Evolutionary conservation across 2,797 vertebrate genomes (phyloP).

Genomic region (Eleutherodactylus coqui): DNA sequence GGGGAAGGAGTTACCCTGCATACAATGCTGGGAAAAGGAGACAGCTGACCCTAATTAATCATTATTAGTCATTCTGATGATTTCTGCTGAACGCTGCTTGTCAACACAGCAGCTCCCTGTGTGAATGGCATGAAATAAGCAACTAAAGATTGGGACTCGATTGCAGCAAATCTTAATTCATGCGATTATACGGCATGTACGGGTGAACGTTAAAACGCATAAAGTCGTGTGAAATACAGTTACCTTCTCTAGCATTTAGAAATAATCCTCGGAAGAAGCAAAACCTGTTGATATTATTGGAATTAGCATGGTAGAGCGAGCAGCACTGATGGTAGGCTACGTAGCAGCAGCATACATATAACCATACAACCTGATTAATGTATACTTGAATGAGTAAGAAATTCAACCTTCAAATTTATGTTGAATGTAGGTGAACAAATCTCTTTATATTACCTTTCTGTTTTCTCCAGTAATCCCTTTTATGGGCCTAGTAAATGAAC

Average conservation of each 20-base stretch:
- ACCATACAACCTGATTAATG: not conserved
- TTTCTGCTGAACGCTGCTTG: too few relatives aligned
- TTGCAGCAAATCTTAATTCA: too few relatives aligned
- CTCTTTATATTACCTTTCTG: not conserved
- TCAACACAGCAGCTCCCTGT: too few relatives aligned
- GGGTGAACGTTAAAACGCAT: too few relatives aligned
- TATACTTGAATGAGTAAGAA: not conserved
- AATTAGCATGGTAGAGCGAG: not conserved
- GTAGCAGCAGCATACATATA: conserved; percentile 6
- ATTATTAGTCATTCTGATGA: too few relatives aligned
- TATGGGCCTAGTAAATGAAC: conserved; percentile 10
- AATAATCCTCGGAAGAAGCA: not conserved
- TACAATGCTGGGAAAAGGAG: too few relatives aligned
- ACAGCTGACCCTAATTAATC: too few relatives aligned
- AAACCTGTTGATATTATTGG: not conserved
- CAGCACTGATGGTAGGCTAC: not conserved
- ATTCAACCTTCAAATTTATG: not conserved
- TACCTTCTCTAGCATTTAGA: not conserved
- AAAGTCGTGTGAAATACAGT: too few relatives aligned
- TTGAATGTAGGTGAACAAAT: not conserved
- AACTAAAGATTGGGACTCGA: too few relatives aligned
- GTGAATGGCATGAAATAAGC: too few relatives aligned
- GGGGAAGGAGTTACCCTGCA: too few relatives aligned
- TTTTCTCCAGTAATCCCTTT: conserved; percentile 1
- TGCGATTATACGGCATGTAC: too few relatives aligned